A percentile compares a stretch with the other conserved stretches of the same genome.
Evolutionary conservation across 2,888 invertebrate species (phyloP).

Genomic region (Clunio marinus): DNA sequence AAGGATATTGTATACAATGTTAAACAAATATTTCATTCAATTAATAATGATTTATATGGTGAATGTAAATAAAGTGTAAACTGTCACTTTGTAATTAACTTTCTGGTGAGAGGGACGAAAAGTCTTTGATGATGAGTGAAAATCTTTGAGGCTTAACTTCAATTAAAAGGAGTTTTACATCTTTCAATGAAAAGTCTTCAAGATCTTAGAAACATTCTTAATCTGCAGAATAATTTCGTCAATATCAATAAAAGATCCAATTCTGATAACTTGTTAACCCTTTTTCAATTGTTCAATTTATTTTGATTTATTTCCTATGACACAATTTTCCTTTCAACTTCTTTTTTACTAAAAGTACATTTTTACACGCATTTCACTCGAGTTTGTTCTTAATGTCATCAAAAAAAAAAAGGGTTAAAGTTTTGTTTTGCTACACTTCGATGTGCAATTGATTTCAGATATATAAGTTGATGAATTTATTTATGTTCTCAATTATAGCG

Average conservation of each 20-base stretch:
- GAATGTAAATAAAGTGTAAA: slow-evolving; percentile 34
- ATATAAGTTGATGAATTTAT: slow-evolving; percentile 2
- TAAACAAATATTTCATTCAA: slow-evolving; percentile 37
- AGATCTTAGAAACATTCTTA: too few species aligned
- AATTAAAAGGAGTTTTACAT: background rate
- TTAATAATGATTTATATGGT: slow-evolving; percentile 37
- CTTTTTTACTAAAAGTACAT: too few species aligned
- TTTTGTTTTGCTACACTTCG: background rate
- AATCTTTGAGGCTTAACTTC: background rate
- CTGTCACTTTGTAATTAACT: slow-evolving; percentile 38
- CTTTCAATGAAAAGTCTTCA: too few species aligned
- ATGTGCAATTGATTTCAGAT: slow-evolving; percentile 19
- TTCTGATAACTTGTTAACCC: too few species aligned
- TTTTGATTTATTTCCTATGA: too few species aligned
- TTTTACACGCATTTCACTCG: background rate
- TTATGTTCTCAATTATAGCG: slow-evolving; percentile 8
- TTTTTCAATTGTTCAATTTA: too few species aligned
- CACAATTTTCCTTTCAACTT: background rate
- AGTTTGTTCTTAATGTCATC: background rate
- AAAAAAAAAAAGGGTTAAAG: slow-evolving; percentile 2
- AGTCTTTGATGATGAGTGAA: background rate
- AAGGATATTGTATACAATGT: slow-evolving; percentile 34
- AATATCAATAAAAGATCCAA: too few species aligned
- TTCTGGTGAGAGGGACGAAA: background rate
- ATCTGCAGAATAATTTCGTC: too few species aligned